These are phyloP conservation scores for Phenacoccus solenopsis DNA, from an alignment of 1,140 invertebrate genomes.

Conservation along the genomic window DNA sequence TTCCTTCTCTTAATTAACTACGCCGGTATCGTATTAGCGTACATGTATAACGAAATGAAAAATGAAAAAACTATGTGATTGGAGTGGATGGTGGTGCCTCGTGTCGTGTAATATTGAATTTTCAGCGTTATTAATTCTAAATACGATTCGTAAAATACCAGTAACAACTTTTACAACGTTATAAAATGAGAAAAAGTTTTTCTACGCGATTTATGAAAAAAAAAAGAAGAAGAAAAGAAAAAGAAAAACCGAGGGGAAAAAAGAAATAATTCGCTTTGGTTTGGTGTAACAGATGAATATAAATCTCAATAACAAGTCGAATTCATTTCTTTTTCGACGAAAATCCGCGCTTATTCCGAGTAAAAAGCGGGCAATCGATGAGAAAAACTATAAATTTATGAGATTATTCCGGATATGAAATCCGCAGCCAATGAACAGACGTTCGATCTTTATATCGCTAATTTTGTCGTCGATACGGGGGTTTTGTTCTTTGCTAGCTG, in stretches of 20 bases:
- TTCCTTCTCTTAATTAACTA: not conserved
- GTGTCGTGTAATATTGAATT: not conserved
- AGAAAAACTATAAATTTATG: not conserved
- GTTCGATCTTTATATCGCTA: not conserved
- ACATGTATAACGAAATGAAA: no score
- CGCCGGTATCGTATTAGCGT: not conserved
- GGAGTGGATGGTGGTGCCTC: no score
- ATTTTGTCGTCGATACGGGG: not conserved
- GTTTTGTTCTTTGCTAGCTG: not conserved
- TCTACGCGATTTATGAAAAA: not conserved
- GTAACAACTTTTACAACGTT: not conserved
- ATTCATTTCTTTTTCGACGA: not conserved
- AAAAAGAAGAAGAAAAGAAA: not conserved
- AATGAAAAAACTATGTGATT: not conserved
- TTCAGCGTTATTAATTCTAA: not conserved
- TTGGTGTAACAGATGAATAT: not conserved
- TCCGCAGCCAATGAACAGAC: not conserved
- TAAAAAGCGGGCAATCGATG: not conserved
- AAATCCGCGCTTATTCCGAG: no score
- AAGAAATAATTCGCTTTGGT: not conserved
- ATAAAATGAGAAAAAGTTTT: not conserved
- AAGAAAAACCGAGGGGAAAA: not conserved
- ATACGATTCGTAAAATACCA: not conserved
- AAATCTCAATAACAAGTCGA: not conserved
- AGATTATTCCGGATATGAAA: not conserved